phyloP scores from a whole-genome alignment of 1,140 invertebrate genomes.

The Copidosoma floridanum region DNA sequence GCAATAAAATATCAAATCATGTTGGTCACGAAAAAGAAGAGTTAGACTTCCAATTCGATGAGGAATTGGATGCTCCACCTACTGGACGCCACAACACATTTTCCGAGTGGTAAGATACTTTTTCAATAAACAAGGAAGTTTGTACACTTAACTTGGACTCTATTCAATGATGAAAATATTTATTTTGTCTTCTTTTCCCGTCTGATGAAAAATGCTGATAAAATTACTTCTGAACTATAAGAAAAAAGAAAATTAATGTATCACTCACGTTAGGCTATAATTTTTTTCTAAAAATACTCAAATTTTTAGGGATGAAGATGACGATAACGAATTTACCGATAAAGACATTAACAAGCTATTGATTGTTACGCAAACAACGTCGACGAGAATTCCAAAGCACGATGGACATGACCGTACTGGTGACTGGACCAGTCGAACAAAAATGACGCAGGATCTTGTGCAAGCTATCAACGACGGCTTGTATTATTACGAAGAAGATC shows the following conservation, averaged over 20 bases:
- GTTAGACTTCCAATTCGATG: slow-evolving; percentile 95
- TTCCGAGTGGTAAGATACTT: slow-evolving; percentile 62
- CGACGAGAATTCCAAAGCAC: slow-evolving; percentile 69
- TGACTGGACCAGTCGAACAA: slow-evolving; percentile 78
- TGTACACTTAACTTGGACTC: slow-evolving; percentile 1
- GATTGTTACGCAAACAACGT: slow-evolving; percentile 85
- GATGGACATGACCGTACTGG: slow-evolving; percentile 88
- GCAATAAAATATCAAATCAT: slow-evolving; percentile 46
- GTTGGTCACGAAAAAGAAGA: slow-evolving; percentile 75
- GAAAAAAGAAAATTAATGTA: too few species aligned
- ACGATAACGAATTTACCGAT: slow-evolving; percentile 87
- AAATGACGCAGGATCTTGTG: slow-evolving; percentile 91
- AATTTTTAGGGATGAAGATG: slow-evolving; percentile 55
- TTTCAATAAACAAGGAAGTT: slow-evolving; percentile 24
- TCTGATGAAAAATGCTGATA: slow-evolving; percentile 31
- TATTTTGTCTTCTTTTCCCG: slow-evolving; percentile 46
- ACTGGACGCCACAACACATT: slow-evolving; percentile 81
- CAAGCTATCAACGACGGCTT: slow-evolving; percentile 95
- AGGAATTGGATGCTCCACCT: slow-evolving; percentile 80
- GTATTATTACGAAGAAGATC: slow-evolving; percentile 89
- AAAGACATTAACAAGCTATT: slow-evolving; percentile 91
- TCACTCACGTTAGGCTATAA: too few species aligned
- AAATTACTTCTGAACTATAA: slow-evolving; percentile 3
- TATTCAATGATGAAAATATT: slow-evolving; percentile 33
- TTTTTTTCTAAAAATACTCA: neutral